Evolutionary conservation across 64 coral and sea anemone genomes (phyloP), one percentile per base, ranked within the genome.

Genomic region (Catalaphyllia jardinei): DNA sequence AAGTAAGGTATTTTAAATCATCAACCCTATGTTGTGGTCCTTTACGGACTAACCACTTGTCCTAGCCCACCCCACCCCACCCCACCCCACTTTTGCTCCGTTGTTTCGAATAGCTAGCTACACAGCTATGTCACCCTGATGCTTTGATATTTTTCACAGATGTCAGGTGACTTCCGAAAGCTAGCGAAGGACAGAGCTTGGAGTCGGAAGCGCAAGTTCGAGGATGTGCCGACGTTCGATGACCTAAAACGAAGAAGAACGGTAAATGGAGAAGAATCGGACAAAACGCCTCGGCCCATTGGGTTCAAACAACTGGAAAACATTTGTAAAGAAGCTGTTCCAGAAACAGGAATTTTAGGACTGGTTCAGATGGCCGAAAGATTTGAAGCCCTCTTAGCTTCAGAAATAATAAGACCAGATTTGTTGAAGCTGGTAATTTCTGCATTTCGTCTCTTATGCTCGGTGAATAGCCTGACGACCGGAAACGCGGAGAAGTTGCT

Each of bases 311-410:
- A 67, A 8, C 39, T 91, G 24, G 71, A 91, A 46, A 76, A 38
- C 4, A 91, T 85, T 60, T 84, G 79, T 55, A 18, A 0, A 49
- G 59, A 75, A 20, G 8, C 33, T 18, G 6, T 29, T 30, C 27
- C 79, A 84, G 71, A 91, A 24, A 82, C 83, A 4, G 89, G 71
- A 57, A 67, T 76, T 52, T 76, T 91, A 55, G 31, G 62, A 65
- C 28, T 91, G 0, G 29, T 27, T 18, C 63, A 29, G 8, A 76
- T n/a, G 39, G 79, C 79, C 4, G 35, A 64, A 52, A 71, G 79
- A 25, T 91, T 83, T 28, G 49, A 75, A 14, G 65, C 89, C 1
- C 71, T 91, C 8, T 72, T 91, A 18, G 27, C 57, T 61, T 30
- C 14, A 27, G 52, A 67, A 3, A 59, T 57, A 28, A 84, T 91